Evolutionary conservation across 2,113 vertebrate species (phyloP).

Genomic region (Ictidomys tridecemlineatus): DNA sequence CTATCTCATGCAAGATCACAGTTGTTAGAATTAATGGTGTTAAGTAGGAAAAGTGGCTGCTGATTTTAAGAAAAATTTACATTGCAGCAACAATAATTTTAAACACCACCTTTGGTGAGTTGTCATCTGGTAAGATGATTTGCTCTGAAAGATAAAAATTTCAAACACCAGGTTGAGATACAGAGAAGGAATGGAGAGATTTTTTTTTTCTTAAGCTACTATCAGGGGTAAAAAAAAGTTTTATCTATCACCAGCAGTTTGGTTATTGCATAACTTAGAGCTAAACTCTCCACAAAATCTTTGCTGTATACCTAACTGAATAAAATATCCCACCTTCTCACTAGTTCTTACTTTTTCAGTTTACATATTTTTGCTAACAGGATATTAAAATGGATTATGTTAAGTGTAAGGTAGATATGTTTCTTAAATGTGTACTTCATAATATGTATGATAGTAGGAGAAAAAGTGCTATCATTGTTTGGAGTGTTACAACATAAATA

Average conservation of each 20-base stretch:
- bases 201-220: constrained; percentile 21
- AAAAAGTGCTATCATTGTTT: constrained; percentile 33
- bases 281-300: constrained; percentile 47
- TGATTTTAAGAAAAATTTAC: constrained; percentile 29
- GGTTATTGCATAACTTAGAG: constrained; percentile 77
- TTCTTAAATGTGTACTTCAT: background rate
- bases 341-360: background rate
- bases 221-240: constrained; percentile 54
- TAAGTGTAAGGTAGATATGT: background rate
- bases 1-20: background rate
- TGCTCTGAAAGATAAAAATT: background rate
- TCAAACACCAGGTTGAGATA: constrained; percentile 34
- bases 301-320: background rate
- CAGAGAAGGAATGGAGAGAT: constrained; percentile 21
- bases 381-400: background rate
- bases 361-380: background rate
- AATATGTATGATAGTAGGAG: background rate
- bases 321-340: constrained; percentile 10
- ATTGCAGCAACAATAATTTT: background rate
- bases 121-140: background rate
- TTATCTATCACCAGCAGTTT: constrained; percentile 76
- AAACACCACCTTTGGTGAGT: background rate
- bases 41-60: background rate
- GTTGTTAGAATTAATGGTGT: background rate
- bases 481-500: constrained; percentile 76